phyloP scores from a whole-genome alignment of 2,888 invertebrate genomes.

The Meiosimyza decipiens region DNA sequence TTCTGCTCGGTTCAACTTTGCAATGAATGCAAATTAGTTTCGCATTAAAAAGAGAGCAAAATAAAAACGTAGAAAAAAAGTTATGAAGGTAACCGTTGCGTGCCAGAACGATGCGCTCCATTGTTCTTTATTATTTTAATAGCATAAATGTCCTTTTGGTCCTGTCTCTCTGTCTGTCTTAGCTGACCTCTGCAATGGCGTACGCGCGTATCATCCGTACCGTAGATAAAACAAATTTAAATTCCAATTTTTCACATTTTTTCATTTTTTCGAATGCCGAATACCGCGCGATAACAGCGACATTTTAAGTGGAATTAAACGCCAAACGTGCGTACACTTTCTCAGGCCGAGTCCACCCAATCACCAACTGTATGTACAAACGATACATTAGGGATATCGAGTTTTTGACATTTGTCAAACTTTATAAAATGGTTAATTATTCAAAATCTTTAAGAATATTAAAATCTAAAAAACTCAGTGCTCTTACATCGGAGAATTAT shows the following conservation, averaged over 20 bases:
- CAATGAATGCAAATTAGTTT: slow-evolving; percentile 42
- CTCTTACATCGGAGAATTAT: no score
- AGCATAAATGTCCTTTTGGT: slow-evolving; percentile 19
- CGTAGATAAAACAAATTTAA: slow-evolving; percentile 48
- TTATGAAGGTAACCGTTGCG: slow-evolving; percentile 11
- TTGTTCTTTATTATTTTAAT: slow-evolving; percentile 29
- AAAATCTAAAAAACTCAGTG: no score
- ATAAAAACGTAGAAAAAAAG: slow-evolving; percentile 9
- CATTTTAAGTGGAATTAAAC: not conserved
- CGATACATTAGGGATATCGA: no score
- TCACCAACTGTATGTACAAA: no score
- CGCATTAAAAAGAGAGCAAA: not conserved
- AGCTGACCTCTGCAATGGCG: slow-evolving; percentile 3
- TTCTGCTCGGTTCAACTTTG: slow-evolving; percentile 20
- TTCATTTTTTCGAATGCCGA: not conserved
- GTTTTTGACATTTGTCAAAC: no score
- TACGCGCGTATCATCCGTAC: not conserved
- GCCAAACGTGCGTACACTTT: not conserved
- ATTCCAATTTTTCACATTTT: slow-evolving; percentile 43
- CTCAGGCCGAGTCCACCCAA: not conserved
- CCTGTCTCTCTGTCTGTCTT: not conserved
- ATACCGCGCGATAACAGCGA: not conserved
- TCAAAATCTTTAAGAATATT: no score
- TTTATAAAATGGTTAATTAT: no score
- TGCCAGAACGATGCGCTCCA: slow-evolving; percentile 34